These are phyloP conservation scores for Achatina immaculata DNA, from an alignment of 1,140 invertebrate genomes.

Conservation along the genomic window DNA sequence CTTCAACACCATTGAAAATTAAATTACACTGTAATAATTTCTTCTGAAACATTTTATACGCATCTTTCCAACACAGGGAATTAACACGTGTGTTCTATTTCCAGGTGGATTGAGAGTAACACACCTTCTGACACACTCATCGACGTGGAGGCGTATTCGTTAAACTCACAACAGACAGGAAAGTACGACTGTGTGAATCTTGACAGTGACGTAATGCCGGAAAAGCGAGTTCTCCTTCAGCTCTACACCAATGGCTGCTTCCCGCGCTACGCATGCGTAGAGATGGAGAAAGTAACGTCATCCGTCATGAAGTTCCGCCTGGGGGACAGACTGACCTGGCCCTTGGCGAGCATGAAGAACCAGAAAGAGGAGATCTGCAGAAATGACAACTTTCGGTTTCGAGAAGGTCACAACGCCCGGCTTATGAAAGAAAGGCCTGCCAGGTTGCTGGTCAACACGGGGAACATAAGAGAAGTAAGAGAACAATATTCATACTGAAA, in stretches of 20 bases:
- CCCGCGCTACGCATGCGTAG: slow-evolving; percentile 55
- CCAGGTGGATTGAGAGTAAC: slow-evolving; percentile 47
- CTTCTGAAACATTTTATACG: too few species aligned
- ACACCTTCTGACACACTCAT: slow-evolving; percentile 21
- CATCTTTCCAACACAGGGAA: too few species aligned
- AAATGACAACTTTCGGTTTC: slow-evolving; percentile 29
- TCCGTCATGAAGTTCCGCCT: slow-evolving; percentile 54
- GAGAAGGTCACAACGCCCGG: not conserved
- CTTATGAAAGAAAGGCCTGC: slow-evolving; percentile 20
- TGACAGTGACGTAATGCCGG: slow-evolving; percentile 8
- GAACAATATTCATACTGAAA: too few species aligned
- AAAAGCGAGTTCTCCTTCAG: slow-evolving; percentile 48
- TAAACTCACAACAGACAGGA: slow-evolving; percentile 9
- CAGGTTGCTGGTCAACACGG: slow-evolving; percentile 33
- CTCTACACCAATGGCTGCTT: slow-evolving; percentile 56
- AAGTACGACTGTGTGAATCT: slow-evolving; percentile 40
- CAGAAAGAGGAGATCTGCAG: slow-evolving; percentile 45
- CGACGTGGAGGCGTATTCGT: slow-evolving; percentile 39
- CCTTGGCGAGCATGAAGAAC: slow-evolving; percentile 18
- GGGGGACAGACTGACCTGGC: slow-evolving; percentile 53
- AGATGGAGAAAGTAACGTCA: slow-evolving; percentile 50
- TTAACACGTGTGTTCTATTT: not conserved
- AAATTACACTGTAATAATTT: too few species aligned
- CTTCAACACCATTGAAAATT: too few species aligned
- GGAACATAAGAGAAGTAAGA: slow-evolving; percentile 18